phyloP scores from a whole-genome alignment of 2,797 vertebrate species.

The Siniperca obscura region DNA sequence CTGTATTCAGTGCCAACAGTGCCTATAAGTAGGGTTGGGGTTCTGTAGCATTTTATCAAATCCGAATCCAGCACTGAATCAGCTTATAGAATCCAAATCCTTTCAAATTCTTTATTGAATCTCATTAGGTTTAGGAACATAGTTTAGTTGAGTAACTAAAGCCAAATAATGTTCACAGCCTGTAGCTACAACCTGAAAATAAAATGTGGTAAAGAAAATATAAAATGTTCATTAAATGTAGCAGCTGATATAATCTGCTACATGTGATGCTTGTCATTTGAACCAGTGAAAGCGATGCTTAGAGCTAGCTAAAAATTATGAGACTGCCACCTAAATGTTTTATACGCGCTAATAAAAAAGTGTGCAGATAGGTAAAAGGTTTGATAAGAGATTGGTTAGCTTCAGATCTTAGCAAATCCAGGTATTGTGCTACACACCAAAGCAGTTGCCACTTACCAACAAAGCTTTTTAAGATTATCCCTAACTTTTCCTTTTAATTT shows the following conservation, averaged over 20 bases:
- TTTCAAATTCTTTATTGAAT: background rate
- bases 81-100: background rate
- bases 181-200: too few species aligned
- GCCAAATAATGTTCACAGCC: background rate
- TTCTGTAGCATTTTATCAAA: background rate
- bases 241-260: background rate
- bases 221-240: too few species aligned
- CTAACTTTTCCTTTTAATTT: background rate
- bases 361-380: background rate
- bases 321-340: too few species aligned
- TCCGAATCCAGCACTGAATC: background rate
- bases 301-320: too few species aligned
- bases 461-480: background rate
- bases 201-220: too few species aligned
- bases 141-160: background rate
- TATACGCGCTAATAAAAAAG: background rate
- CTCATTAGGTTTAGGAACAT: background rate
- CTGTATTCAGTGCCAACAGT: background rate
- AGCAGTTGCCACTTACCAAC: background rate
- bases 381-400: background rate
- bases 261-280: too few species aligned
- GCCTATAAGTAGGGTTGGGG: background rate
- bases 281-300: too few species aligned
- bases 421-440: background rate
- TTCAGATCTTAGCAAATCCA: background rate